Base-by-base conservation (phyloP, 2,113 vertebrate genomes). In the Chamaetylas fuelleborni region DNA sequence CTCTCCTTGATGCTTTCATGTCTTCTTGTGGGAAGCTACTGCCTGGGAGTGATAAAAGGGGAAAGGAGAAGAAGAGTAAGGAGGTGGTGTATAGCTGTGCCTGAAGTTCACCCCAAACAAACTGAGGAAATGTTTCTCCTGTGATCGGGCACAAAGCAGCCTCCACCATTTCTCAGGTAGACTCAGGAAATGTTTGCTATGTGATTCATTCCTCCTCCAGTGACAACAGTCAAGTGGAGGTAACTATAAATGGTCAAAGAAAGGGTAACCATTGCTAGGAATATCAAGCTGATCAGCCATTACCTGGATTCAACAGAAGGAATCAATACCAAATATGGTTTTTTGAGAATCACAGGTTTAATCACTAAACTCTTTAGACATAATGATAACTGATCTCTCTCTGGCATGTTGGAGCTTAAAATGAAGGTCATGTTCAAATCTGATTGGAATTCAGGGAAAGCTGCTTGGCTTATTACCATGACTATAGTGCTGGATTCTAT, bases 391-490 rank as follows among this genome's bases (percentile, higher is more conserved):
- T 66, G 53, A 70, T 85, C 71, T 86, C 29, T 87, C 36, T 65
- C 76, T 78, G 62, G 40, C 42, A 28, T 43, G 33, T 48, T 76
- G 45, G 60, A 79, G 20, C 43, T 91, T 93, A 77, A 93, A 95
- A 89, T 89, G 64, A 96, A 94, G 74, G 78, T 94, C 84, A 56
- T 91, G 78, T 95, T 84, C 74, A 60, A 91, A 92, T 93, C 88
- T 81, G 56, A 71, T 95, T 88, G 71, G 48, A 90, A 95, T 94
- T 97, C 87, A 93, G 70, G 70, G 40, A 89, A 94, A 61, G 70
- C 53, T 38, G 74, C 76, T 51, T 88, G 60, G 83, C 76, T 95
- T 93, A 89, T 97, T 95, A 94, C 69, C 66, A 60, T 95, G 79
- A 91, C 78, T 95, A 7, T 95, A 67, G 71, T 84, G 74, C 65